Percentiles rank a stretch among this genome's conserved stretches.
Conservation (phyloP, 2,888 invertebrate genomes). For the Leptinotarsa rubiginosa region DNA sequence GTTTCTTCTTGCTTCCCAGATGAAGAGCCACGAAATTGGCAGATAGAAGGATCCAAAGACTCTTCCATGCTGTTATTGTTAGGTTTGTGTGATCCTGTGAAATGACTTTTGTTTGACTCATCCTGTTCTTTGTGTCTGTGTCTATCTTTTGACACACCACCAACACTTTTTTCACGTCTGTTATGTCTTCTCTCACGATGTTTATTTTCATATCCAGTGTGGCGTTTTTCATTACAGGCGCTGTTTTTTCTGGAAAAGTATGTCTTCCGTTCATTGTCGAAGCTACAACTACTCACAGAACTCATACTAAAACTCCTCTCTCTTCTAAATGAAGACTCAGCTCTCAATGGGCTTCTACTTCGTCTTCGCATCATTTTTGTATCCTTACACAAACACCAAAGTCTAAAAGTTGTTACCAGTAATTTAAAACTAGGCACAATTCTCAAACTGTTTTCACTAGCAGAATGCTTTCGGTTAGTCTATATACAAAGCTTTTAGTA, state of each 20-base stretch:
- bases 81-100: not conserved
- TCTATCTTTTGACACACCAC: constrained; percentile 27
- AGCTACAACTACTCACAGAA: constrained; percentile 36
- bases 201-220: not conserved
- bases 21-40: constrained; percentile 32
- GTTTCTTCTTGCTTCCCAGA: constrained; percentile 15
- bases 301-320: constrained; percentile 37
- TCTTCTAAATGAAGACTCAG: constrained; percentile 1
- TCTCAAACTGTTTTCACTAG: too few species aligned
- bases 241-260: not conserved
- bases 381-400: not conserved
- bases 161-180: constrained; percentile 6
- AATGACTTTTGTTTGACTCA: too few species aligned
- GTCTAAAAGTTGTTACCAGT: too few species aligned
- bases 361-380: constrained; percentile 18
- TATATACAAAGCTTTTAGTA: too few species aligned
- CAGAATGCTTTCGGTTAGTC: too few species aligned
- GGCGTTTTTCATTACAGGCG: constrained; percentile 16
- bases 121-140: constrained; percentile 14
- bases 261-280: constrained; percentile 14
- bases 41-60: constrained; percentile 41
- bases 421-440: too few species aligned
- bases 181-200: constrained; percentile 15
- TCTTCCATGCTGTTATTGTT: constrained; percentile 30
- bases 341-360: constrained; percentile 26